phyloP scores from a whole-genome alignment of 2,113 vertebrate genomes.

The Zeus faber region DNA sequence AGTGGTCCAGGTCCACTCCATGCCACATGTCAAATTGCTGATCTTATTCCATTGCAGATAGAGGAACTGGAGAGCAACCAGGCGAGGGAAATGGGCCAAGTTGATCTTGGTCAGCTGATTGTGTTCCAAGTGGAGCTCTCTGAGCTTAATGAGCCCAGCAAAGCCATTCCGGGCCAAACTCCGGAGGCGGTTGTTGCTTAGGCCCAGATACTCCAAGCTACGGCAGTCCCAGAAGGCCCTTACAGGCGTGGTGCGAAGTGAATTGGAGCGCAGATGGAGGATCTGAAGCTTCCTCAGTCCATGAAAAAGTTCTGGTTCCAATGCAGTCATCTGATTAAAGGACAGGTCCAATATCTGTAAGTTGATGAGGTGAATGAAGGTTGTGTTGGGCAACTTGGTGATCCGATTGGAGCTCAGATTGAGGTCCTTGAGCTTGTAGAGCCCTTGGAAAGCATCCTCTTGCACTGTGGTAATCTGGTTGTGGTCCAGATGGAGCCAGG shows the following conservation, averaged over 20 bases:
- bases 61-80: constrained; percentile 92
- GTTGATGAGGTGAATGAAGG: constrained; percentile 99
- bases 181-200: constrained; percentile 95
- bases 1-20: constrained; percentile 98
- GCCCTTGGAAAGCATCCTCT: constrained; percentile 98
- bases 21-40: constrained; percentile 92
- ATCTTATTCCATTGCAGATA: constrained; percentile 99
- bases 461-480: constrained; percentile 95
- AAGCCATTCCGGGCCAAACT: constrained; percentile 97
- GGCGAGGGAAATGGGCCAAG: constrained; percentile 97
- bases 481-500: constrained; percentile 98
- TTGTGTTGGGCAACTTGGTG: constrained; percentile 98
- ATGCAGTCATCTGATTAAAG: constrained; percentile 95
- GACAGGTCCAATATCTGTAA: constrained; percentile 98
- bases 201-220: constrained; percentile 96
- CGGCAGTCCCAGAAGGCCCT: constrained; percentile 98
- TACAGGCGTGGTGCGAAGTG: constrained; percentile 95
- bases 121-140: constrained; percentile 98
- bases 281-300: constrained; percentile 97
- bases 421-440: constrained; percentile 98
- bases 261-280: constrained; percentile 95
- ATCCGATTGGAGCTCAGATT: constrained; percentile 98
- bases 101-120: constrained; percentile 99
- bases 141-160: constrained; percentile 96
- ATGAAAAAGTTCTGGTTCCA: constrained; percentile 96